phyloP scores from a whole-genome alignment of 2,113 vertebrate genomes.

The Lipotes vexillifer region DNA sequence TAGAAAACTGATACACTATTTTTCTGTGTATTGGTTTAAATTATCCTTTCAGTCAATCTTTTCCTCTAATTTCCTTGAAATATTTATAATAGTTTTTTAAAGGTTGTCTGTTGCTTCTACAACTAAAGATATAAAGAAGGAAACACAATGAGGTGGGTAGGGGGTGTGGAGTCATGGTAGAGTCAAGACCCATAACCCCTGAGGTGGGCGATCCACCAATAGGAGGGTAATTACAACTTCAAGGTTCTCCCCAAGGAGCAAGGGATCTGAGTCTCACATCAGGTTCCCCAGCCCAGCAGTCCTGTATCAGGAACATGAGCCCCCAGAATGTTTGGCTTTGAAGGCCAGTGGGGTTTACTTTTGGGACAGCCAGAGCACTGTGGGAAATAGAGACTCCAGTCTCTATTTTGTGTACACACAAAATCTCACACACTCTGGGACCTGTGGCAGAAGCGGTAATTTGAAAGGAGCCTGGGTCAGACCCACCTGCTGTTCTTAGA shows the following conservation, averaged over 20 bases:
- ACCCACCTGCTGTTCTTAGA: neutral
- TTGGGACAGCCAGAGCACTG: neutral
- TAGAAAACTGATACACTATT: neutral
- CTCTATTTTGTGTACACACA: neutral
- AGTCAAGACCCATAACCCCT: neutral
- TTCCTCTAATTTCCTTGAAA: neutral
- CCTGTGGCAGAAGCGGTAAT: too few species aligned
- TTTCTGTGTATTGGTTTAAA: neutral
- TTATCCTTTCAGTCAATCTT: neutral
- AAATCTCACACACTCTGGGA: neutral
- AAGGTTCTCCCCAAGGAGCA: neutral
- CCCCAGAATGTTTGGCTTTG: neutral
- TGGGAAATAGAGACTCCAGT: neutral
- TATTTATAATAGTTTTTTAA: neutral
- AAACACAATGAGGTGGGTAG: neutral
- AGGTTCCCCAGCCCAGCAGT: neutral
- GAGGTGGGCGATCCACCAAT: neutral
- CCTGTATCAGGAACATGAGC: neutral
- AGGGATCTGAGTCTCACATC: neutral
- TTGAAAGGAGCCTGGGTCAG: neutral
- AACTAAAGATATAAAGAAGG: neutral
- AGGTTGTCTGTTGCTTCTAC: neutral
- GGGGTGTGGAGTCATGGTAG: neutral
- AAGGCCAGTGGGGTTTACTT: neutral
- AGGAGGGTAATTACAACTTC: neutral